Conservation (phyloP, 2,797 vertebrate species). For the Lepilemur ruficaudatus region DNA sequence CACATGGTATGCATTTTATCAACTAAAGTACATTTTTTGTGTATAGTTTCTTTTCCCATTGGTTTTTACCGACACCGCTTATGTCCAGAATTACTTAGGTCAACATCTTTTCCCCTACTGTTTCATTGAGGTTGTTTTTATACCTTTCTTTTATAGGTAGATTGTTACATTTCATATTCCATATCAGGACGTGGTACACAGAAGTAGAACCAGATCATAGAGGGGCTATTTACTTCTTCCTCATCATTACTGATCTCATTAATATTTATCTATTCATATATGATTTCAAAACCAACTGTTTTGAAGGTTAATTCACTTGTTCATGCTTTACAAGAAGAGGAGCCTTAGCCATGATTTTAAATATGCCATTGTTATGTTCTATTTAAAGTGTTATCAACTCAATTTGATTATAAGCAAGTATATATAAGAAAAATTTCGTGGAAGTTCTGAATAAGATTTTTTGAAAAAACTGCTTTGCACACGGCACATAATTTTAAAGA, state of each 20-base stretch:
- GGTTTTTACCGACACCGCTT: not conserved
- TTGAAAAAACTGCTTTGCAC: not conserved
- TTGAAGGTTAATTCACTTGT: not conserved
- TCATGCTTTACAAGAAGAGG: not conserved
- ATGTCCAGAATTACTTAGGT: not conserved
- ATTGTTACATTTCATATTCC: not conserved
- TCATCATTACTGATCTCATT: not conserved
- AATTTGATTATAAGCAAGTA: not conserved
- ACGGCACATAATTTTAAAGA: not conserved
- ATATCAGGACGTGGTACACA: rapidly evolving
- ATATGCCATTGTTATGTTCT: not conserved
- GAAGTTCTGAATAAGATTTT: not conserved
- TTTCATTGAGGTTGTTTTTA: not conserved
- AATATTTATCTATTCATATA: not conserved
- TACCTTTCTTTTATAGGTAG: not conserved
- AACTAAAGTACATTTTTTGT: not conserved
- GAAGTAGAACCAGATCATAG: not conserved
- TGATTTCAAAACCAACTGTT: not conserved
- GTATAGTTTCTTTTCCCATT: not conserved
- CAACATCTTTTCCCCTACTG: too few species aligned
- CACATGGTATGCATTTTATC: not conserved
- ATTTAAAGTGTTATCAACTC: not conserved
- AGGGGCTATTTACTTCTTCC: not conserved
- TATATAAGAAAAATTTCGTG: not conserved
- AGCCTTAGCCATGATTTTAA: not conserved